Base-by-base conservation (phyloP, 1,140 invertebrate genomes). In the Oedothorax gibbosus region DNA sequence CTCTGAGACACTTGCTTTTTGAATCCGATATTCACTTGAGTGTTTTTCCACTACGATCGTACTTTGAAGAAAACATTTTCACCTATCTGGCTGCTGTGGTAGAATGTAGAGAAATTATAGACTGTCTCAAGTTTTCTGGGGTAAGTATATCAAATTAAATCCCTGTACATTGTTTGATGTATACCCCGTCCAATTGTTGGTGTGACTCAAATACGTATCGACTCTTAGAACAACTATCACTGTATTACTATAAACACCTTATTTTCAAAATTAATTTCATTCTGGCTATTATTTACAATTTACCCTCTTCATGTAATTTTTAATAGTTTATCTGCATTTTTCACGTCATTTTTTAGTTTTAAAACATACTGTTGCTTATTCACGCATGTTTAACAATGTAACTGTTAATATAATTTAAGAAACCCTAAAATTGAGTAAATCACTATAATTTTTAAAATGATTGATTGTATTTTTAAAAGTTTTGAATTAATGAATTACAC, bases 31-130 rank as follows among this genome's bases (percentile, higher is more conserved):
- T 35, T n/a, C 9, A 12, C 72, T 75, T 50, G 9, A 0, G 54
- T 35, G 12, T 12, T 57, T 75, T 77, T 7, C 35, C 56, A 18
- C 49, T 15, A 20, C 14, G 65, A 65, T 51, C 9, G 20, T 49
- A 9, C 18, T 35, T 54, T n/a, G 18, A 77, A 20, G 51, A 18
- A 21, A 14, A 49, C 64, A 9, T 65, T 18, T n/a, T 6, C 14
- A 10, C 50, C 65, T 51, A 21, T 57, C 60, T 15, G 35, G n/a
- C 49, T 9, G n/a, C 18, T 77, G 75, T 20, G 35, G 60, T 50
- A 79, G 77, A 14, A 79, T 79, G 77, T 79, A 79, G 77, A 79
- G 64, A 14, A 35, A 50, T 8, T 54, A 35, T 49, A 35, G 15
- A 7, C 35, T 50, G 8, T 79, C 18, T 18, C 50, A 51, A 79